Evolutionary conservation across 2,797 vertebrate species (phyloP).

Genomic region (Acrocephalus scirpaceus): DNA sequence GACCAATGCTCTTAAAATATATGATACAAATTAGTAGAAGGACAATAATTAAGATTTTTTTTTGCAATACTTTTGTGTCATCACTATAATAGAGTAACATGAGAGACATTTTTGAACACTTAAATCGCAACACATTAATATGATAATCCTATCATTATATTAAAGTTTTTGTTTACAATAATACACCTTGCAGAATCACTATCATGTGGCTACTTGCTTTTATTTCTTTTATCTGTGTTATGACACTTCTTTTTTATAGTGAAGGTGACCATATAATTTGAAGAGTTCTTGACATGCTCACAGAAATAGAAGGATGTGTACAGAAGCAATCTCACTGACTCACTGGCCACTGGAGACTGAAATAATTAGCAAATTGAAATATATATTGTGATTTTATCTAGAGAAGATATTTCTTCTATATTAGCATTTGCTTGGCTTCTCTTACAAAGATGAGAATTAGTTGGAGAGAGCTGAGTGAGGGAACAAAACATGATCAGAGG

Average conservation of each 20-base stretch:
- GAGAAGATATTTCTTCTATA: not conserved
- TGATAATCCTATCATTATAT: not conserved
- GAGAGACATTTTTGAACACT: not conserved
- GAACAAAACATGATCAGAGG: not conserved
- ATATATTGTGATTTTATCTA: slow-evolving; percentile 3
- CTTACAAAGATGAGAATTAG: not conserved
- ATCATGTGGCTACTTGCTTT: not conserved
- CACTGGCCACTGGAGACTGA: not conserved
- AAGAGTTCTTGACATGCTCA: not conserved
- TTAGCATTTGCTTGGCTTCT: not conserved
- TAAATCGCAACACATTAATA: not conserved
- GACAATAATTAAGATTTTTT: not conserved
- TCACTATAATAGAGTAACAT: not conserved
- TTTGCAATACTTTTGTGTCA: not conserved
- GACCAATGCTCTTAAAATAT: not conserved
- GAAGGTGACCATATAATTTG: not conserved
- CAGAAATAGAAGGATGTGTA: not conserved
- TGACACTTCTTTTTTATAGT: not conserved
- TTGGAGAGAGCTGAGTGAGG: not conserved
- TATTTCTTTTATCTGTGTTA: not conserved
- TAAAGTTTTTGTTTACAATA: not conserved
- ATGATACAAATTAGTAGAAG: not conserved
- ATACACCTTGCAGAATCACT: not conserved
- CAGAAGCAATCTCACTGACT: not conserved
- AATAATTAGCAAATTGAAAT: slow-evolving; percentile 11